These are phyloP conservation scores for Eupleurogrammus muticus DNA, from an alignment of 2,797 vertebrate species.

Conservation along the genomic window DNA sequence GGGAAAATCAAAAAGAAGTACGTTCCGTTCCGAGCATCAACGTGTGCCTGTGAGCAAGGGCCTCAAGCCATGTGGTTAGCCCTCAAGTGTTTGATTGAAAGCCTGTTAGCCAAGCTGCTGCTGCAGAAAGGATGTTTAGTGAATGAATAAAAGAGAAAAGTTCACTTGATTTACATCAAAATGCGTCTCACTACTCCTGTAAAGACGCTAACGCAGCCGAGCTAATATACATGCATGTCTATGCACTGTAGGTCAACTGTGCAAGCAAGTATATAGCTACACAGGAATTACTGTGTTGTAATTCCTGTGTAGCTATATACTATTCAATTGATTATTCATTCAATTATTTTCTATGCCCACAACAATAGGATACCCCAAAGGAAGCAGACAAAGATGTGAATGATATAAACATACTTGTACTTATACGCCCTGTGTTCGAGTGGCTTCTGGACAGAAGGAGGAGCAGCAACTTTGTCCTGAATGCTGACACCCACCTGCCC, in stretches of 20 bases:
- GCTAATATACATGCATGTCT: constrained; percentile 25
- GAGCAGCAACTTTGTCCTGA: too few relatives aligned
- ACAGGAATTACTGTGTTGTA: too few relatives aligned
- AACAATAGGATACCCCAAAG: too few relatives aligned
- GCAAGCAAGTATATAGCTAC: too few relatives aligned
- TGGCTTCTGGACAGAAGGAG: too few relatives aligned
- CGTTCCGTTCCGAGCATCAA: neutral
- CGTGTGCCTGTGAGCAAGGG: constrained; percentile 31
- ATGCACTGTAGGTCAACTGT: constrained; percentile 36
- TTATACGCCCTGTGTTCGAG: too few relatives aligned
- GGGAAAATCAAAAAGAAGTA: constrained; percentile 6
- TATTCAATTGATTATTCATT: too few relatives aligned
- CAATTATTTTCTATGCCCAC: too few relatives aligned
- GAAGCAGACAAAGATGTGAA: too few relatives aligned
- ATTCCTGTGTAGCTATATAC: too few relatives aligned
- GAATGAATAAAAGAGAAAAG: constrained; percentile 20
- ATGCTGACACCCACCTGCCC: too few relatives aligned
- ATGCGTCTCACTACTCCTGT: constrained; percentile 7
- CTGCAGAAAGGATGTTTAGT: constrained; percentile 8
- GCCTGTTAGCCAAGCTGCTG: neutral
- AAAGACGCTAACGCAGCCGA: constrained; percentile 16
- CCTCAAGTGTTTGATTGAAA: constrained; percentile 8
- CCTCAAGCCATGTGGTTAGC: constrained; percentile 10
- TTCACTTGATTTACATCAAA: constrained; percentile 19
- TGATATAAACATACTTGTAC: too few relatives aligned